These are phyloP conservation scores for Leucophenga montana DNA, from an alignment of 2,888 invertebrate species.

Conservation along the genomic window DNA sequence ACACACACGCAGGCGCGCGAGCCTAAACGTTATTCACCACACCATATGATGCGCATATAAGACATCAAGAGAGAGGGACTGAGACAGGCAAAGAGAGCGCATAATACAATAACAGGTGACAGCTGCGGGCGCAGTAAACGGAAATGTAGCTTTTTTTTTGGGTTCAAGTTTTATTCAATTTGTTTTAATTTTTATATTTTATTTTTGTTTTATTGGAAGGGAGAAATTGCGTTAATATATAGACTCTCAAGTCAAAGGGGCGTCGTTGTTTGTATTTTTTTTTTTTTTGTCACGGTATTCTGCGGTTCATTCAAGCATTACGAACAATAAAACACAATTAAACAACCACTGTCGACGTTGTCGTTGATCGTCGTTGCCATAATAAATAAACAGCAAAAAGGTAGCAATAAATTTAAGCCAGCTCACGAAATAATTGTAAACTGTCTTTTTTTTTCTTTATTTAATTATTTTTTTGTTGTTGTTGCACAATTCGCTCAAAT, in stretches of 20 bases:
- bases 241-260: background rate
- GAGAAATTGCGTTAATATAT: no score
- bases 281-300: background rate
- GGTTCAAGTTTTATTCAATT: conserved; percentile 1
- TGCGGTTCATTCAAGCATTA: conserved; percentile 5
- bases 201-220: no score
- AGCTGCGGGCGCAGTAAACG: no score
- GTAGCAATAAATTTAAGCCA: conserved; percentile 2
- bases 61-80: background rate
- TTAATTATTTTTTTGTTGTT: background rate
- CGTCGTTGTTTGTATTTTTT: conserved; percentile 12
- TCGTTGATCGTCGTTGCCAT: no score
- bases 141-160: no score
- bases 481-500: background rate
- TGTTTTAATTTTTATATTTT: conserved; percentile 1
- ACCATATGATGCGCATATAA: background rate
- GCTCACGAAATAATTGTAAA: background rate
- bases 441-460: background rate
- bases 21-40: conserved; percentile 5
- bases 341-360: no score
- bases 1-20: conserved; percentile 37
- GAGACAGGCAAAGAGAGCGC: background rate
- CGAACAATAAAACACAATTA: background rate
- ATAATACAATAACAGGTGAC: background rate
- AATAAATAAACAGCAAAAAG: no score